Percentiles rank a stretch among this genome's conserved stretches.
Conservation (phyloP, 2,113 vertebrate species). For the Muscicapa adusta region DNA sequence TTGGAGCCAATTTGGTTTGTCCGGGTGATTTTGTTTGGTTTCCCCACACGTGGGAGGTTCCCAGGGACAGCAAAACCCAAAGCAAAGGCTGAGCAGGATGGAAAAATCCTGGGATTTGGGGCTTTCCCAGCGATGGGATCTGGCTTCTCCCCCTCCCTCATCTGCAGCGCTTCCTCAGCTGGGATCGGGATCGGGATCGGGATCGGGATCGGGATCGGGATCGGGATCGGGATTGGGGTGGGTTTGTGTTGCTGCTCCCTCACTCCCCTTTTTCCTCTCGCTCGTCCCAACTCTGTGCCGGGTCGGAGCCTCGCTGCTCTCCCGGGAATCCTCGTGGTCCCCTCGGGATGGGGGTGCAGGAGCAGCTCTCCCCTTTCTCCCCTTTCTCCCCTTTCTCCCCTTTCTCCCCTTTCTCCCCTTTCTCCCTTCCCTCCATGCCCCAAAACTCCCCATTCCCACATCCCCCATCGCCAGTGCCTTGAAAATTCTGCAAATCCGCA, state of each 20-base stretch:
- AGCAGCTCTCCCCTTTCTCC: neutral
- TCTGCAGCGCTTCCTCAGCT: neutral
- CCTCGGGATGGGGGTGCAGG: neutral
- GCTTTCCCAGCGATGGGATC: neutral
- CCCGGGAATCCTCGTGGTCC: neutral
- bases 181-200: too few relatives aligned
- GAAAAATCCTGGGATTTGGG: fast-evolving
- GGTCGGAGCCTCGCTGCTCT: neutral
- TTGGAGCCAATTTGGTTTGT: neutral
- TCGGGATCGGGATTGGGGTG: neutral
- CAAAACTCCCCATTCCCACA: fast-evolving
- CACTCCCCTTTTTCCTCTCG: neutral
- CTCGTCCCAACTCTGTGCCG: fast-evolving
- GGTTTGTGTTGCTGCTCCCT: neutral
- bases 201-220: fast-evolving
- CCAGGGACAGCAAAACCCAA: slow-evolving; percentile 25
- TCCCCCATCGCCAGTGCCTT: neutral
- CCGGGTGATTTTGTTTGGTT: neutral
- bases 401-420: neutral
- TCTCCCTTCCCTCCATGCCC: fast-evolving
- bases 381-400: neutral
- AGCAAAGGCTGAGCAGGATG: neutral
- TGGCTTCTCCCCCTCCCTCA: neutral
- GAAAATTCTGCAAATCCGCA: neutral
- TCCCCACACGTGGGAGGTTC: neutral